A percentile compares a stretch with the other conserved stretches of the same genome.
phyloP scores from a whole-genome alignment of 2,113 vertebrate genomes.

The Osmerus eperlanus region DNA sequence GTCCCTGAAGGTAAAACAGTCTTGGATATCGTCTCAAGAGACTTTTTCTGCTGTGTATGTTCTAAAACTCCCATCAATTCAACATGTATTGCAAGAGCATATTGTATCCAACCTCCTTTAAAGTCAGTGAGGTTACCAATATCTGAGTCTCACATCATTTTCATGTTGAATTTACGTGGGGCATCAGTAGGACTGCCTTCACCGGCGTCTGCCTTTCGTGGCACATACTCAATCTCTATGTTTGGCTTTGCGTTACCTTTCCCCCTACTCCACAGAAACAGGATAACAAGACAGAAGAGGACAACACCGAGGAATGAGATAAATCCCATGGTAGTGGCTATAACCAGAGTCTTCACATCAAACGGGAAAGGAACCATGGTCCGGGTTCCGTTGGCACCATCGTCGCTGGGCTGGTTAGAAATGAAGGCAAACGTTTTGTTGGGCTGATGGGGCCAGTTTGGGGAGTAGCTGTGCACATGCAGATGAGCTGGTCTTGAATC shows the following conservation, averaged over 20 bases:
- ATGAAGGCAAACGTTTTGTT: conserved; percentile 99
- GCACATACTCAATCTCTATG: conserved; percentile 96
- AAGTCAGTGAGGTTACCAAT: conserved; percentile 44
- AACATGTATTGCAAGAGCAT: conserved; percentile 54
- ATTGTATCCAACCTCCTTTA: conserved; percentile 41
- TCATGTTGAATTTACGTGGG: conserved; percentile 97
- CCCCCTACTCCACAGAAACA: conserved; percentile 97
- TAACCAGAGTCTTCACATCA: conserved; percentile 97
- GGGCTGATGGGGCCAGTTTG: conserved; percentile 95
- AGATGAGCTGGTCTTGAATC: conserved; percentile 92
- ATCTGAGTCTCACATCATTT: conserved; percentile 87
- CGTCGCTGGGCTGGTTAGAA: conserved; percentile 94
- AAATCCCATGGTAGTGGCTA: conserved; percentile 99
- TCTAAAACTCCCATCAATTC: conserved; percentile 40
- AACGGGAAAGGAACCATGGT: conserved; percentile 91
- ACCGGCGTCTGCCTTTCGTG: conserved; percentile 87
- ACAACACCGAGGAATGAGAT: conserved; percentile 98
- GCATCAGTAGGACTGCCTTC: conserved; percentile 83
- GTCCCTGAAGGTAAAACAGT: conserved; percentile 61
- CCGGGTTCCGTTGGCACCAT: conserved; percentile 89
- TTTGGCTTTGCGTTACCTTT: conserved; percentile 96
- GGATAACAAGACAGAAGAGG: conserved; percentile 95
- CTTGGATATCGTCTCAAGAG: conserved; percentile 54
- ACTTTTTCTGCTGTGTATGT: conserved; percentile 55
- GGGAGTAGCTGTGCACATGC: conserved; percentile 97